phyloP scores from a whole-genome alignment of 2,797 vertebrate species.

The Limnodromus scolopaceus region DNA sequence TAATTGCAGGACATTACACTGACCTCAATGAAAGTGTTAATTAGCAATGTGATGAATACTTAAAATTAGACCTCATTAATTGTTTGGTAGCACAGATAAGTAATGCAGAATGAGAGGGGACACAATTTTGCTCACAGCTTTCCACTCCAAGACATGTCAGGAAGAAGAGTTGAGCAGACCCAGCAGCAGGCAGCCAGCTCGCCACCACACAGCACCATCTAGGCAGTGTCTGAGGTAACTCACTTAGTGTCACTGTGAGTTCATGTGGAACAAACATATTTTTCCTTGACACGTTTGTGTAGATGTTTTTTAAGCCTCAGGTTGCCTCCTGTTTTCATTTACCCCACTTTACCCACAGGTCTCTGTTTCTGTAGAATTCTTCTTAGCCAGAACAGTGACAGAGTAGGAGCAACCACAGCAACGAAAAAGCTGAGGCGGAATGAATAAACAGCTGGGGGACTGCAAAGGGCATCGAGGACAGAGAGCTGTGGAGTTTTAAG shows the following conservation, averaged over 20 bases:
- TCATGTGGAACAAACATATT: background rate
- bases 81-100: background rate
- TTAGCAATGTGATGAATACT: background rate
- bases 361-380: background rate
- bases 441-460: background rate
- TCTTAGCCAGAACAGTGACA: background rate
- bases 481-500: background rate
- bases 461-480: background rate
- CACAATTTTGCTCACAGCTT: background rate
- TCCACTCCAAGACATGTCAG: background rate
- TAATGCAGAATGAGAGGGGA: background rate
- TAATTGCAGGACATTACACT: background rate
- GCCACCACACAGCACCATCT: background rate
- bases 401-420: background rate
- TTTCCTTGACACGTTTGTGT: background rate
- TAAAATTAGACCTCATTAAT: background rate
- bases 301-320: background rate
- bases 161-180: background rate
- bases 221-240: background rate
- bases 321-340: background rate
- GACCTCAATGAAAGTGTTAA: background rate
- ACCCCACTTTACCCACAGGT: background rate
- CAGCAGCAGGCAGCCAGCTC: background rate
- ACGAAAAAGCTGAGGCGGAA: background rate
- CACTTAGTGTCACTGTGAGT: background rate